Base-by-base conservation (phyloP, 2,888 invertebrate species). In the Eustalomyia histrio region DNA sequence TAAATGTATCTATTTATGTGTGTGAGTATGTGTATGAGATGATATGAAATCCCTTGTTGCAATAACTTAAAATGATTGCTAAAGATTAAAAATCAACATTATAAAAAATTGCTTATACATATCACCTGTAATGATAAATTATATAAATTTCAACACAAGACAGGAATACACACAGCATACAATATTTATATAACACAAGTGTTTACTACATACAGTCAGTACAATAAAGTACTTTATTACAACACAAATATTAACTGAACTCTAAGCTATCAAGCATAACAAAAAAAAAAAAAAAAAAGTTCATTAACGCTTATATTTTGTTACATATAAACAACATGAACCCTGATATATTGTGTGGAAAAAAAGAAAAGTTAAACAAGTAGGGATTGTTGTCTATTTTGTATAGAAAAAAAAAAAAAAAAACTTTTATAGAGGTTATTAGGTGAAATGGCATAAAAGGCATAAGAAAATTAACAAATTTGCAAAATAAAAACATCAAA, bases 51-150 rank as follows among this genome's bases (percentile, higher is more conserved):
- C 78, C 81, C 78, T 71, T 61, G 76, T 67, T 78, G 78, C 74
- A 78, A 81, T 81, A 82, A 76, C 82, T 84, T 82, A 83, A 86
- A 85, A 86, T 86, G 87, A 87, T 88, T 87, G 87, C 86, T 74
- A 84, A 86, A 88, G 88, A 88, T 88, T 88, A 87, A 88, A 88
- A 88, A 88, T 87, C 87, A 88, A 88, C 88, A 88, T 84, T 84
- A 86, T 86, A 85, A 73, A 80, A 86, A 87, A 88, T 86, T 86
- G 82, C 83, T 78, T 63, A 63, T 64, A 78, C 83, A 83, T 65
- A 71, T 83, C 83, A 83, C 79, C 83, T 84, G 83, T 79, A 84
- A 85, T 88, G 87, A 88, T 88, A 87, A 88, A 88, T 88, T 87
- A 85, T 85, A 83, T 83, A 58, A 84, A 88, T 86, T 88, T 87